phyloP scores from a whole-genome alignment of 2,797 vertebrate genomes.

The Scarus forsteni region DNA sequence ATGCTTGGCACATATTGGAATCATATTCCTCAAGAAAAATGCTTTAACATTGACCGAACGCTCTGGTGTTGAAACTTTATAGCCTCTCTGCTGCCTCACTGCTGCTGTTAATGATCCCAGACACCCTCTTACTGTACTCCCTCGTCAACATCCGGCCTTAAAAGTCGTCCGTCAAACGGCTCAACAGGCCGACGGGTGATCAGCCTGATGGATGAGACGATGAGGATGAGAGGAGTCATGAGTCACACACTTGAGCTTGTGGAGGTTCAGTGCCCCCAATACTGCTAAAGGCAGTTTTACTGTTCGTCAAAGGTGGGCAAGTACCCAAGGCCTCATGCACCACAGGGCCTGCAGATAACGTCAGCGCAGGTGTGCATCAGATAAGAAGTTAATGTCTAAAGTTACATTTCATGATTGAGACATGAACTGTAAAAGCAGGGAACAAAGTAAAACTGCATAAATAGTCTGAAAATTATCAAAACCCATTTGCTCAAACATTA shows the following conservation, averaged over 20 bases:
- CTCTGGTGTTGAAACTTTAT: constrained; percentile 47
- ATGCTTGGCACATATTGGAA: constrained; percentile 28
- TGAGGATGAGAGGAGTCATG: constrained; percentile 48
- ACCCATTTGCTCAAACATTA: too few species aligned
- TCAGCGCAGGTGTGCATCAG: too few species aligned
- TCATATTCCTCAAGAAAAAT: constrained; percentile 47
- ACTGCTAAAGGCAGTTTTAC: too few species aligned
- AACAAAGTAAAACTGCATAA: too few species aligned
- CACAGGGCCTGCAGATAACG: too few species aligned
- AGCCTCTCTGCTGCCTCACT: constrained; percentile 29
- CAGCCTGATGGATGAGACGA: constrained; percentile 72
- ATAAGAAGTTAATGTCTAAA: too few species aligned
- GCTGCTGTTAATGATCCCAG: constrained; percentile 33
- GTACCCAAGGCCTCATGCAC: too few species aligned
- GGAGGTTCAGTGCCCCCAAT: constrained; percentile 40
- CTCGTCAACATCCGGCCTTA: constrained; percentile 35
- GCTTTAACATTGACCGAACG: constrained; percentile 57
- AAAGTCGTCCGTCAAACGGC: constrained; percentile 59
- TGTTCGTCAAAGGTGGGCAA: too few species aligned
- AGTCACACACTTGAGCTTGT: constrained; percentile 32
- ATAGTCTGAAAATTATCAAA: too few species aligned
- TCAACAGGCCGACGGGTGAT: constrained; percentile 67
- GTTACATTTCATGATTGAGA: too few species aligned
- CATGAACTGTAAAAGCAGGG: too few species aligned
- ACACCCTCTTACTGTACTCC: constrained; percentile 37